Evolutionary conservation across 2,888 invertebrate species (phyloP), one percentile per base, ranked within the genome.

Genomic region (Hermodice carunculata): DNA sequence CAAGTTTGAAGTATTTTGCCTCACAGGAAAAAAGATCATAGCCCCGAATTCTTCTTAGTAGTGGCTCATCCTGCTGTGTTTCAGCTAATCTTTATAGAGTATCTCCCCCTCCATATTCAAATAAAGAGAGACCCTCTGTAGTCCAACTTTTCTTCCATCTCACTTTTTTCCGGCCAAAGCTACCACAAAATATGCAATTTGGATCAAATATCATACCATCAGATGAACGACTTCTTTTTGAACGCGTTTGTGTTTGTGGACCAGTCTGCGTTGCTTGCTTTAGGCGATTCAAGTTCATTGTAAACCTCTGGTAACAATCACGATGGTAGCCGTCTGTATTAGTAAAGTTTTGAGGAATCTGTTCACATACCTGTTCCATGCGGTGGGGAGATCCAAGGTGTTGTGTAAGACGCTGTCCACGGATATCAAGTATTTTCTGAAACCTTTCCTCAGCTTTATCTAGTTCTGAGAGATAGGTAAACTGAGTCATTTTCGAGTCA

Each of bases 231-330:
- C 14, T 37, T 37, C 37, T 11, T 17, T 14, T 37, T 14, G 11
- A 14, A 14, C 11, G 14, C 37, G 11, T 37, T 17, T 17, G 37
- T 14, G 14, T 17, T 17, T 37, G 11, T 37, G 37, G 37, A 37
- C 14, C 14, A 17, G 37, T 14, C 37, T 37, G 3, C 17, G 54
- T 22, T 8, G 53, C 54, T 6, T 54, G 28, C 31, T 61, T 56
- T 6, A 61, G 40, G 3, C 52, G 61, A 56, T n/a, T 46, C 48
- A 59, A 49, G 26, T 59, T 59, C 32, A 59, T 49, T n/a, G 46
- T 59, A 28, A 59, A 59, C 19, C 59, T 26, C 22, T 61, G 61
- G 24, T 56, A 61, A 42, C 52, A 34, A 29, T 54, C 40, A 5
- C 61, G 24, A 31, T 54, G 54, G 19, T 56, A 61, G 6, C 61